Conservation (phyloP, 2,113 vertebrate genomes). For the Nymphicus hollandicus region DNA sequence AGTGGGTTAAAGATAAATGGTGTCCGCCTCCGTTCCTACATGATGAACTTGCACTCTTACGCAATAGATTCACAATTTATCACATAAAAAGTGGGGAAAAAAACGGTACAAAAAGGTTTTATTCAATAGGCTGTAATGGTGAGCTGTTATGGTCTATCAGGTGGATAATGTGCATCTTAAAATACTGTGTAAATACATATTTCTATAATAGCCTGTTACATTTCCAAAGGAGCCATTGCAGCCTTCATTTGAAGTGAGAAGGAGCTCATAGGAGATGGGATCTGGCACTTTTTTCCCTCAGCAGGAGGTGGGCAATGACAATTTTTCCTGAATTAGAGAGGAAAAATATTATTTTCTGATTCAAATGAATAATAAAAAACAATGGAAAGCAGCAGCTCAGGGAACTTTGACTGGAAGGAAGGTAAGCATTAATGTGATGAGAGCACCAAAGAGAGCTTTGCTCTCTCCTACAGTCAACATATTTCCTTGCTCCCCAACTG, state of each 20-base stretch:
- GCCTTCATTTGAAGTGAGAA: slow-evolving; percentile 39
- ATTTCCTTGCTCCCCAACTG: slow-evolving; percentile 28
- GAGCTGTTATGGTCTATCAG: slow-evolving; percentile 63
- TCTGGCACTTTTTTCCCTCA: slow-evolving; percentile 24
- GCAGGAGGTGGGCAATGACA: slow-evolving; percentile 57
- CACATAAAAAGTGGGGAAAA: slow-evolving; percentile 30
- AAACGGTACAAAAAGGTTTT: slow-evolving; percentile 38
- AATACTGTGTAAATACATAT: slow-evolving; percentile 71
- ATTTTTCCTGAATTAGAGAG: slow-evolving; percentile 52
- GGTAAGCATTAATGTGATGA: slow-evolving; percentile 15
- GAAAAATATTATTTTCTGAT: slow-evolving; percentile 50
- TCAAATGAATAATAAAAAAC: slow-evolving; percentile 59
- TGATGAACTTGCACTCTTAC: neutral
- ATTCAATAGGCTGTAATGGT: slow-evolving; percentile 58
- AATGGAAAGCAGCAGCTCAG: slow-evolving; percentile 23
- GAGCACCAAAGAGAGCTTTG: neutral
- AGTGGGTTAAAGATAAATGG: neutral
- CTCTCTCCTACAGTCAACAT: neutral
- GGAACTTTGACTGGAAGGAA: slow-evolving; percentile 36
- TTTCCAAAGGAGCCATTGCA: slow-evolving; percentile 50
- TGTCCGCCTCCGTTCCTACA: neutral
- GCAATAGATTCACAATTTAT: neutral
- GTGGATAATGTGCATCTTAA: slow-evolving; percentile 67
- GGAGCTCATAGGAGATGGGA: slow-evolving; percentile 31
- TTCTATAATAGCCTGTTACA: slow-evolving; percentile 61